Evolutionary conservation across 2,797 vertebrate genomes (phyloP).

Genomic region (Masticophis lateralis): DNA sequence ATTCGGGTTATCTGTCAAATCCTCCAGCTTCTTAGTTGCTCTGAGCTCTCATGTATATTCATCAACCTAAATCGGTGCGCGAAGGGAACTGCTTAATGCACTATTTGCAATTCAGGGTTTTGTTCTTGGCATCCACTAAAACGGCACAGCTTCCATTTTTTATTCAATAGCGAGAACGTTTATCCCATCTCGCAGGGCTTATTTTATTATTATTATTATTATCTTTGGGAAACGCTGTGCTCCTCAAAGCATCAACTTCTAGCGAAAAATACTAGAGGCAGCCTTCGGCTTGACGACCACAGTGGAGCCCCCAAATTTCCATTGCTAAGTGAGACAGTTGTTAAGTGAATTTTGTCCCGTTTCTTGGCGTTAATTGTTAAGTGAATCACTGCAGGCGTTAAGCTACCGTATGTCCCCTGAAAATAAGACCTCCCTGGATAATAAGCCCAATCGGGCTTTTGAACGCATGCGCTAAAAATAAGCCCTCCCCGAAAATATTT

Average conservation of each 20-base stretch:
- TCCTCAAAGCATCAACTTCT: neutral
- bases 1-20: slow-evolving; percentile 10
- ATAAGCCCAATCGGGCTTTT: too few species aligned
- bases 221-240: neutral
- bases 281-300: too few species aligned
- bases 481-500: too few species aligned
- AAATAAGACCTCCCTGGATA: too few species aligned
- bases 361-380: too few species aligned
- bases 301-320: neutral
- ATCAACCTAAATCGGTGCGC: neutral
- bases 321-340: neutral
- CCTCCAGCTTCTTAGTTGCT: neutral
- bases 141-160: neutral
- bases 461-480: too few species aligned
- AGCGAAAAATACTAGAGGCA: neutral
- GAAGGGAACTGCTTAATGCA: neutral
- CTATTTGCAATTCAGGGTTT: neutral
- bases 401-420: too few species aligned
- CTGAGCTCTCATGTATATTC: slow-evolving; percentile 11
- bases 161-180: neutral
- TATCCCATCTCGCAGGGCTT: neutral
- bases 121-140: neutral
- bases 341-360: neutral
- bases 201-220: too few species aligned
- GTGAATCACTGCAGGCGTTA: too few species aligned